phyloP scores from a whole-genome alignment of 2,113 vertebrate species.

The Cephalopterus ornatus region DNA sequence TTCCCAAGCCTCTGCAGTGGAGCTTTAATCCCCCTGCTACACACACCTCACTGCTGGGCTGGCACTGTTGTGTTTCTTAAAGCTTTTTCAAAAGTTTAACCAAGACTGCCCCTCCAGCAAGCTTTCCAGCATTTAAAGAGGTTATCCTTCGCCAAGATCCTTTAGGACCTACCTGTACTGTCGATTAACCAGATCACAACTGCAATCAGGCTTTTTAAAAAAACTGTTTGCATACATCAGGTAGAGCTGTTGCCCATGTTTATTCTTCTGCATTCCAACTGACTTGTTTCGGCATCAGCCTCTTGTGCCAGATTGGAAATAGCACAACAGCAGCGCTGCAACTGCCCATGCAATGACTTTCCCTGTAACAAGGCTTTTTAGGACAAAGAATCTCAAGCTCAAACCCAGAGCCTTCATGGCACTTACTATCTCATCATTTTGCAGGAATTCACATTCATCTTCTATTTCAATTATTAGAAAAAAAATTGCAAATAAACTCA shows the following conservation, averaged over 20 bases:
- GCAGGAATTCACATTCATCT: not conserved
- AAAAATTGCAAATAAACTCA: not conserved
- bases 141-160: not conserved
- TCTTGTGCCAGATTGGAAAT: not conserved
- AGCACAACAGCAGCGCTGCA: not conserved
- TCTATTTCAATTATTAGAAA: not conserved
- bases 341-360: fast-evolving
- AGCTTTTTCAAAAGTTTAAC: not conserved
- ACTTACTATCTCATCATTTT: not conserved
- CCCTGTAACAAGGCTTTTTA: not conserved
- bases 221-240: not conserved
- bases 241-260: not conserved
- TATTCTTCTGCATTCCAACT: not conserved
- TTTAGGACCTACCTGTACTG: not conserved
- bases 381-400: not conserved
- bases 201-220: not conserved
- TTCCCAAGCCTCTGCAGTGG: not conserved
- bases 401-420: not conserved
- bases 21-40: not conserved
- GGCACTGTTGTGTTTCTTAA: not conserved
- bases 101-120: not conserved
- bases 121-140: not conserved
- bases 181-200: not conserved
- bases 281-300: not conserved
- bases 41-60: not conserved